Evolutionary conservation across 1,140 invertebrate genomes (phyloP), one percentile per base, ranked within the genome.

Genomic region (Nomia melanderi): DNA sequence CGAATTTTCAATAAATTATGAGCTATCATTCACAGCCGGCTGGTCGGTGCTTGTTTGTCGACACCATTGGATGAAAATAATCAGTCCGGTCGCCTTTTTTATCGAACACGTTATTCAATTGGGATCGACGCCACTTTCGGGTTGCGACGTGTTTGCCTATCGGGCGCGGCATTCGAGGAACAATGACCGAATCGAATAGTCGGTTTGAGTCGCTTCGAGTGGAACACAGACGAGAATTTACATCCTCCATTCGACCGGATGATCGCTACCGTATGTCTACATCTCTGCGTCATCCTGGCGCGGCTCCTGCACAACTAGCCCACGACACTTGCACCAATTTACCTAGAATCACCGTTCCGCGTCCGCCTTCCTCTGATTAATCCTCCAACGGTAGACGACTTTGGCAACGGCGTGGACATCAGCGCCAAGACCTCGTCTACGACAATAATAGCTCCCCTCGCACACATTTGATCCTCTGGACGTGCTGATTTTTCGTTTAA

Each of bases 221-320:
- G 60, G 20, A 77, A 53, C 33, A 79, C 66, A 44, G 59, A 56
- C 27, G 54, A 75, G 83, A 86, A 87, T 86, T 86, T 85, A 81
- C 78, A 87, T 80, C 60, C 62, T 64, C n/a, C 54, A 65, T 65
- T 77, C 47, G 59, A 64, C 59, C 59, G 76, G 80, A 63, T 73
- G 81, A 87, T 86, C 71, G 57, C 75, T 54, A 63, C 76, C 85
- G 83, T 86, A 82, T 75, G 77, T 87, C 77, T 87, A 77, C 64
- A 73, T 82, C 59, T 57, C 57, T 70, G 50, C 65, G 44, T 62
- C 75, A 62, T 78, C 44, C 41, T 65, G 36, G 27, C 62, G 60
- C 53, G 50, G 17, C 25, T 56, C 33, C 50, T 54, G 23, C 63
- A 29, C 53, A 9, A 31, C 79, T 33, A 71, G 47, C 44, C 63